These are phyloP conservation scores for Epinotia demarniana DNA, from an alignment of 2,888 invertebrate species.

Conservation along the genomic window DNA sequence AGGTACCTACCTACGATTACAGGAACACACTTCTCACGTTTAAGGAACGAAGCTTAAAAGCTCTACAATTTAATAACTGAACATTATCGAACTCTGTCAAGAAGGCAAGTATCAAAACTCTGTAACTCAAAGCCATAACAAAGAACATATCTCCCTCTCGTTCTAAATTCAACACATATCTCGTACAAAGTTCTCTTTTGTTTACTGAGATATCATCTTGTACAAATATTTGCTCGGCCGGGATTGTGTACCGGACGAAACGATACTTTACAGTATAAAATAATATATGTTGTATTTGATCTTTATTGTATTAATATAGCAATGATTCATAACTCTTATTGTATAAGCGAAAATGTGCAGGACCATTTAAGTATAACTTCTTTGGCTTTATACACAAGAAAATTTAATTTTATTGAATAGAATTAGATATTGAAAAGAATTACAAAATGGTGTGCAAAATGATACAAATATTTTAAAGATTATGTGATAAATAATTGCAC, in stretches of 20 bases:
- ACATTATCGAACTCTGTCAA: background rate
- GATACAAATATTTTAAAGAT: too few relatives aligned
- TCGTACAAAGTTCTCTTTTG: constrained; percentile 35
- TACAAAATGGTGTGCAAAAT: too few relatives aligned
- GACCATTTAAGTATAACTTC: background rate
- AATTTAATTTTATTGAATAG: too few relatives aligned
- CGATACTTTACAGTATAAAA: constrained; percentile 32
- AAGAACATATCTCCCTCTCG: constrained; percentile 5
- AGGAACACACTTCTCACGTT: too few relatives aligned
- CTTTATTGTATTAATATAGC: constrained; percentile 19
- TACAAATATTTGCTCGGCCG: constrained; percentile 37
- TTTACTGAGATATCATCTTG: constrained; percentile 38
- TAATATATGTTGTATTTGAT: constrained; percentile 19
- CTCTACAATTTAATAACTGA: too few relatives aligned
- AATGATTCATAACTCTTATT: constrained; percentile 13
- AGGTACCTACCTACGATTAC: too few relatives aligned
- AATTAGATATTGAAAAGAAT: too few relatives aligned
- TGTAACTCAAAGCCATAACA: constrained; percentile 3
- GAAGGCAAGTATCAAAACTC: background rate
- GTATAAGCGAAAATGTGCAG: background rate
- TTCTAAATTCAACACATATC: constrained; percentile 13
- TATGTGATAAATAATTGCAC: too few relatives aligned
- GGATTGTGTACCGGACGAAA: constrained; percentile 25
- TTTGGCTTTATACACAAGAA: too few relatives aligned
- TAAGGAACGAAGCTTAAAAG: too few relatives aligned